Evolutionary conservation across 1,140 invertebrate genomes (phyloP), one percentile per base, ranked within the genome.

Genomic region (Brachionus rubens): DNA sequence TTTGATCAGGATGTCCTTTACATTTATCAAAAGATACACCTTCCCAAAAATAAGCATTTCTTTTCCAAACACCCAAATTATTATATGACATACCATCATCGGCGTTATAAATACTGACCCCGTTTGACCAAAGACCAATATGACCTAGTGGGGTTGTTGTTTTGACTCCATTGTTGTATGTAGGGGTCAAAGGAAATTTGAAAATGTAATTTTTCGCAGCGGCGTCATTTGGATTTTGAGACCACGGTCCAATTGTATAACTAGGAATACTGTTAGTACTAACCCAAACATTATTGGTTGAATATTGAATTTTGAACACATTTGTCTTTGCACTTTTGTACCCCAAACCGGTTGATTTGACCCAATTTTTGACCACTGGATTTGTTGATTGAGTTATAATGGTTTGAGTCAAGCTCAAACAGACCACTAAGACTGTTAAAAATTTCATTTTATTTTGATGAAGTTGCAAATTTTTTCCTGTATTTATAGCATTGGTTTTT

Each of bases 31-130:
- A 54, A 54, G 50, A 54, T 9, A 21, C 48, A 19, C 19, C 48
- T 16, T 52, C 26, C 1, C 26, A 54, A 28, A 54, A 5, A 14
- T 54, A 54, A 2, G 52, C 52, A 54, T 54, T 54, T 54, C 24
- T 54, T 54, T 54, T 54, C 52, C 52, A 54, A 5, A 54, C 26
- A 30, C 24, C 52, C 28, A 30, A 30, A 59, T 59, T 59, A 10
- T 59, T 59, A 3, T 59, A 59, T 14, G 54, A 30, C 9, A 59
- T 59, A 30, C 30, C 54, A 33, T 59, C 54, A 59, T 59, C 30
- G 7, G 54, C 54, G 33, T 36, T 59, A 16, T n/a, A 59, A 14
- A 3, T 28, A 36, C 30, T 36, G 1, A 59, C 54, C 7, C 54
- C 54, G 28, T 54, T 54, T 54, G 28, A n/a, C 52, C 52, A 54